Percentiles rank a stretch among this genome's conserved stretches.
phyloP scores from a whole-genome alignment of 2,113 vertebrate genomes.

The Platichthys flesus region DNA sequence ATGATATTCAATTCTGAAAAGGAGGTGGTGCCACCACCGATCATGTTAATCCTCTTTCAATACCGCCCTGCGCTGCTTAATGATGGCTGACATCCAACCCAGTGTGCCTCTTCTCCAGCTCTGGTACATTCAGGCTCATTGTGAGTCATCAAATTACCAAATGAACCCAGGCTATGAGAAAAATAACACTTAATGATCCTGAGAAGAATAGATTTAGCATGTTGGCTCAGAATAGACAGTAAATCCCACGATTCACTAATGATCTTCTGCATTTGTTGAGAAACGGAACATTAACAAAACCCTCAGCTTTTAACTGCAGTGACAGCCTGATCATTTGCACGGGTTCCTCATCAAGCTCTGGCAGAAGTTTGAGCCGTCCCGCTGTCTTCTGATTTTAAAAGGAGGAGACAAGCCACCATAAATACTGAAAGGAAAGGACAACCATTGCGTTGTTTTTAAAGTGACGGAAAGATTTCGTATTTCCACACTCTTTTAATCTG shows the following conservation, averaged over 20 bases:
- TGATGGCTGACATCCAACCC: conserved; percentile 58
- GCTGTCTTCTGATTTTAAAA: neutral
- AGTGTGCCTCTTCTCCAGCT: conserved; percentile 41
- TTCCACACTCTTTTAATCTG: conserved; percentile 28
- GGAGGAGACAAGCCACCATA: neutral
- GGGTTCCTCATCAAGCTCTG: neutral
- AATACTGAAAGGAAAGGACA: conserved; percentile 7
- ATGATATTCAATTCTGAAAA: neutral
- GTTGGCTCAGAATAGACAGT: conserved; percentile 15
- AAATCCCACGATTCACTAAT: conserved; percentile 14
- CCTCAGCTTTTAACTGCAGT: neutral
- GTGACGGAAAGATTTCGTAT: conserved; percentile 1
- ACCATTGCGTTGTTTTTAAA: neutral
- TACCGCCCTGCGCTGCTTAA: conserved; percentile 54
- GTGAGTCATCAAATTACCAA: conserved; percentile 58
- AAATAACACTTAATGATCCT: conserved; percentile 44
- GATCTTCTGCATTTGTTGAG: conserved; percentile 10
- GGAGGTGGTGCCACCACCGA: conserved; percentile 9
- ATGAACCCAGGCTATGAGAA: conserved; percentile 29
- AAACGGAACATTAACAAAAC: neutral
- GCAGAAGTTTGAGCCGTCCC: neutral
- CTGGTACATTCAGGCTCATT: conserved; percentile 45
- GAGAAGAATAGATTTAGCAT: conserved; percentile 39
- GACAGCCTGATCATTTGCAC: conserved; percentile 1
- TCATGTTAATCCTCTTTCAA: conserved; percentile 48